These are phyloP conservation scores for Papilio protenor DNA, from an alignment of 2,888 invertebrate genomes.

Conservation along the genomic window DNA sequence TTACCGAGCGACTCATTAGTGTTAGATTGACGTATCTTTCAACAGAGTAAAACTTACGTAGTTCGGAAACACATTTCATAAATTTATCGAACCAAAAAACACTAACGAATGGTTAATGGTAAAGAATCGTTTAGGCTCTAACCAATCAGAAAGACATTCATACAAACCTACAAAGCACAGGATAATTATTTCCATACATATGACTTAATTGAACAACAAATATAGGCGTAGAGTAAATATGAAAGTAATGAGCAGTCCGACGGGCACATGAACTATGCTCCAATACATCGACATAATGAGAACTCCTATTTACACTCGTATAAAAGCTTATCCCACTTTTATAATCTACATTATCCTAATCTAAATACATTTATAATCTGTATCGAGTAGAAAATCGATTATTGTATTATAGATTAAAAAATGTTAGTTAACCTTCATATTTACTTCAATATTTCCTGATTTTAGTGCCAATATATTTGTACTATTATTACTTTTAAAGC, in stretches of 20 bases:
- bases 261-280: conserved; percentile 10
- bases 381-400: not conserved
- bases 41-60: too few relatives aligned
- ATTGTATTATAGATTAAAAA: not conserved
- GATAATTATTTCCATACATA: not conserved
- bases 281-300: conserved; percentile 18
- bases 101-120: too few relatives aligned
- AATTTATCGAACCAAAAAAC: too few relatives aligned
- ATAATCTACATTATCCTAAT: not conserved
- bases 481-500: not conserved
- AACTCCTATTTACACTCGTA: conserved; percentile 11
- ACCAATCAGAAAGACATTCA: not conserved
- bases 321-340: not conserved
- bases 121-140: too few relatives aligned
- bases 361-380: conserved; percentile 6
- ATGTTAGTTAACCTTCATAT: not conserved
- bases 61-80: too few relatives aligned
- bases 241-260: conserved; percentile 7
- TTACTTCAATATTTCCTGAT: conserved; percentile 1
- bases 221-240: conserved; percentile 5
- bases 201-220: conserved; percentile 11
- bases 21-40: too few relatives aligned
- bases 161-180: too few relatives aligned
- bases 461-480: too few relatives aligned
- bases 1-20: too few relatives aligned